A percentile compares a stretch with the other conserved stretches of the same genome.
Evolutionary conservation across 2,797 vertebrate genomes (phyloP).

Genomic region (Acrocephalus scirpaceus): DNA sequence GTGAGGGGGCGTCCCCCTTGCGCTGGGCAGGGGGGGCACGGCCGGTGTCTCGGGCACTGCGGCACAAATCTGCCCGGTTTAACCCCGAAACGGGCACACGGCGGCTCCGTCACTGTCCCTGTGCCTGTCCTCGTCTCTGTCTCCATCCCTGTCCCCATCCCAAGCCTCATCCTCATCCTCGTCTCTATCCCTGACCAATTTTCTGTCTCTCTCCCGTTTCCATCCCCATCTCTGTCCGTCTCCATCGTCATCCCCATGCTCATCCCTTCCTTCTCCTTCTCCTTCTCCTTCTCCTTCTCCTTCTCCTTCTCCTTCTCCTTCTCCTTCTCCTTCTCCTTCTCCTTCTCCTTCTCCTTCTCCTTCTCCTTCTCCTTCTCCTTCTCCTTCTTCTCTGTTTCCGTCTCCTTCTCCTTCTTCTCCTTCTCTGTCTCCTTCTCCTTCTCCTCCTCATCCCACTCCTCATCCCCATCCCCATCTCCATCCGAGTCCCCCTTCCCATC

Average conservation of each 20-base stretch:
- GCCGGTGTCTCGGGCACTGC: not conserved
- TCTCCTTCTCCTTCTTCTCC: too few relatives aligned
- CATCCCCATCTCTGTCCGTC: not conserved
- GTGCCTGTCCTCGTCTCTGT: too few relatives aligned
- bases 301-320: not conserved
- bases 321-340: too few relatives aligned
- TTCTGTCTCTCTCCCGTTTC: not conserved
- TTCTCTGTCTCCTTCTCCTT: not conserved
- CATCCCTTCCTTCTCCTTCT: not conserved
- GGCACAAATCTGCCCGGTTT: not conserved
- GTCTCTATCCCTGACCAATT: not conserved
- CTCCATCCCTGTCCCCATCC: too few relatives aligned
- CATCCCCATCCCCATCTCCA: too few relatives aligned
- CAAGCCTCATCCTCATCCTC: not conserved
- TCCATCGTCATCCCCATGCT: accelerated
- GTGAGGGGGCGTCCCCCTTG: not conserved
- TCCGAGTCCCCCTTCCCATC: too few relatives aligned
- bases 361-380: too few relatives aligned
- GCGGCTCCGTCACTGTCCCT: not conserved
- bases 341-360: not conserved
- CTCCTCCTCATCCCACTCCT: too few relatives aligned
- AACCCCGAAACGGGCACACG: accelerated
- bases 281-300: not conserved
- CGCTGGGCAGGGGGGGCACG: not conserved
- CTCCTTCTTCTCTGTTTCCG: not conserved